Conservation (phyloP, 2,113 vertebrate species). For the Empidonax alnorum region DNA sequence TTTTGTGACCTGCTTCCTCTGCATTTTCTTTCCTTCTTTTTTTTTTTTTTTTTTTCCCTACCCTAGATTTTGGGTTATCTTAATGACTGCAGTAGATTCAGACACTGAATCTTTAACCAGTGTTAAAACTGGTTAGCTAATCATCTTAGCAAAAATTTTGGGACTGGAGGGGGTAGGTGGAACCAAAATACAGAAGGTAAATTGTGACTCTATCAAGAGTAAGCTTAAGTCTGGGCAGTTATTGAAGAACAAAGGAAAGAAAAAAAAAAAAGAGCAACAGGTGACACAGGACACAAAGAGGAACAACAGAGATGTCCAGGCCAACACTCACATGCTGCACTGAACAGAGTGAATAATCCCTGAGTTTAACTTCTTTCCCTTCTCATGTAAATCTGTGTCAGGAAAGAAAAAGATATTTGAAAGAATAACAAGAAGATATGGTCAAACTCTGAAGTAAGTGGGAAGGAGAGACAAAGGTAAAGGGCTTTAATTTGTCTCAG, state of each 20-base stretch:
- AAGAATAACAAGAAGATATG: background rate
- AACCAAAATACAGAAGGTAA: background rate
- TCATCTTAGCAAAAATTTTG: background rate
- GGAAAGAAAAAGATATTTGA: background rate
- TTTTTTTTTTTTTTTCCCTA: background rate
- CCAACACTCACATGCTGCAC: background rate
- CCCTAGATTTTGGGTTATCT: background rate
- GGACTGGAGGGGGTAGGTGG: rapidly evolving
- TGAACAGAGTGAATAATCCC: background rate
- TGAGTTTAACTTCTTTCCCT: background rate
- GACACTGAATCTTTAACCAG: background rate
- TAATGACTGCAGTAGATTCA: background rate
- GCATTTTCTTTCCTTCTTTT: background rate
- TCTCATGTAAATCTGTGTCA: background rate
- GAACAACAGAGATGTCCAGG: background rate
- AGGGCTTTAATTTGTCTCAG: background rate
- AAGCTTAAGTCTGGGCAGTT: background rate
- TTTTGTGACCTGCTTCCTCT: background rate
- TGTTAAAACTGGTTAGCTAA: background rate
- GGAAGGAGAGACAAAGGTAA: background rate
- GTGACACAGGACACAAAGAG: background rate
- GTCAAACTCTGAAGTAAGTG: background rate
- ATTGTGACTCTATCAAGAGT: background rate
- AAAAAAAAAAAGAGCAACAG: slow-evolving; percentile 6
- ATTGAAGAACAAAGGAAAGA: background rate